phyloP scores from a whole-genome alignment of 2,888 invertebrate species.

The Acanthosepion pharaonis region DNA sequence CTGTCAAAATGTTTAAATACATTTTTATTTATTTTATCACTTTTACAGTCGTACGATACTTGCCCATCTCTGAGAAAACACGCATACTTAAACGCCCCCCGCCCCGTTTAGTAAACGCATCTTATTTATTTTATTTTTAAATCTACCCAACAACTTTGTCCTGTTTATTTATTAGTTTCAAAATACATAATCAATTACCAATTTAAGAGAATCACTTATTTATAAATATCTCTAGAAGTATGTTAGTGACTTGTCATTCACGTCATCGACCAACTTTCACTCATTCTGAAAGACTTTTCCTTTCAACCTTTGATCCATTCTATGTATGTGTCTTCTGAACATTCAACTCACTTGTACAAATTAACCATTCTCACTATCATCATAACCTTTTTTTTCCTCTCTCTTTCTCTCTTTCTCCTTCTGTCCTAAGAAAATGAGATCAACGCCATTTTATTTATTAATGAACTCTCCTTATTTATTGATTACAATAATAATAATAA shows the following conservation, averaged over 20 bases:
- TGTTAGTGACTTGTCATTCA: background rate
- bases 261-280: background rate
- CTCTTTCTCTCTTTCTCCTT: background rate
- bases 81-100: too few species aligned
- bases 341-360: background rate
- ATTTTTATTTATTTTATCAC: background rate
- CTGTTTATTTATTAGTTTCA: background rate
- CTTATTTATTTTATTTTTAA: background rate
- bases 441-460: conserved; percentile 33
- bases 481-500: background rate
- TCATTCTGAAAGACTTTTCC: background rate
- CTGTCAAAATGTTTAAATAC: background rate
- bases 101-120: background rate
- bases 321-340: background rate
- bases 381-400: too few species aligned
- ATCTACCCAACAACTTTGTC: background rate
- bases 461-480: conserved; percentile 33
- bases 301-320: background rate
- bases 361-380: background rate
- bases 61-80: background rate
- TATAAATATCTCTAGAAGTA: background rate
- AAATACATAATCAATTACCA: conserved; percentile 33
- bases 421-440: background rate
- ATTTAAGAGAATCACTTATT: background rate
- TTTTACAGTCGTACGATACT: background rate